Base-by-base conservation (phyloP, 2,113 vertebrate genomes). In the Rissa tridactyla region DNA sequence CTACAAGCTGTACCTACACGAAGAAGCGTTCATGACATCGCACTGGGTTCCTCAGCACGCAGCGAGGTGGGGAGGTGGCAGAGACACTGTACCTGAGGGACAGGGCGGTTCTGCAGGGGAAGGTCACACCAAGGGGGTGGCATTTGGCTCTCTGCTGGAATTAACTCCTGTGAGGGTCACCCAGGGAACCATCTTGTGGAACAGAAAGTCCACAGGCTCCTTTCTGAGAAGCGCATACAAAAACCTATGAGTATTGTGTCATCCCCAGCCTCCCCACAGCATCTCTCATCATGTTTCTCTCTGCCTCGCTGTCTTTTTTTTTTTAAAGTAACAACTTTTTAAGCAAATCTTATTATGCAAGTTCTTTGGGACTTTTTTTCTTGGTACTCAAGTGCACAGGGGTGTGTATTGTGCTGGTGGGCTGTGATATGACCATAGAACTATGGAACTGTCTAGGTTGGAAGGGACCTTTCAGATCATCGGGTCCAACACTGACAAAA, bases 381-480 rank as follows among this genome's bases (percentile, higher is more conserved):
- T 20, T 19, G 36, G 52, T 30, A 0, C 10, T 44, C 2, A 1
- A 14, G 70, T 2, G 0, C 1, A 0, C 0, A 13, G 77, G 54
- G 32, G 6, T 2, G 0, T 10, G 62, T 21, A 5, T 19, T 0
- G 3, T 3, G 7, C 54, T 72, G 44, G 51, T 49, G 47, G 47
- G 47, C 47, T 22, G 47, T 49, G 47, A 22, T 22, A 22, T 11
- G 20, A 49, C 22, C 21, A 22, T 12, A 22, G 47, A 49, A 49
- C 47, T 49, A 22, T 49, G 22, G 47, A 49, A 12, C 11, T 49
- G 11, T 49, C 47, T 49, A 22, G 47, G 47, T 49, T 49, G 47
- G 47, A 49, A 49, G 21, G 47, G 47, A 47, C 47, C 47, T 47
- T 47, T 47, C 47, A 47, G 20, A 22, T 47, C 47, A 47, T 22